These are phyloP conservation scores for Serranus cabrilla DNA, from an alignment of 2,797 vertebrate species.

Conservation along the genomic window DNA sequence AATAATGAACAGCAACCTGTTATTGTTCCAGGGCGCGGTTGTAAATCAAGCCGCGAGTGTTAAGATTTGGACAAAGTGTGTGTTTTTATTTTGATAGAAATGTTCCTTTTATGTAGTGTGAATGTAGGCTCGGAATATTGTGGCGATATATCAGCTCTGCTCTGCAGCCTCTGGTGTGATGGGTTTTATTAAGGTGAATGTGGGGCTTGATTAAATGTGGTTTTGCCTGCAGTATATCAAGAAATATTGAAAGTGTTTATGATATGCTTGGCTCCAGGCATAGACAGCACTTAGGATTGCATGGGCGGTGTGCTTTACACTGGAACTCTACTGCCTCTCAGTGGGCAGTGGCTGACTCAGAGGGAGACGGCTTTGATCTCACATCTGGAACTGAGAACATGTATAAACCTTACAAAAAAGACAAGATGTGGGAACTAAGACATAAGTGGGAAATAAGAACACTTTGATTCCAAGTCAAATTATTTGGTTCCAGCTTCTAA, in stretches of 20 bases:
- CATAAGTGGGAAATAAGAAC: neutral
- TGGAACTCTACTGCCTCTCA: slow-evolving; percentile 79
- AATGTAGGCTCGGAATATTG: slow-evolving; percentile 28
- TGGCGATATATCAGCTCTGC: slow-evolving; percentile 24
- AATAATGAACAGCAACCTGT: slow-evolving; percentile 67
- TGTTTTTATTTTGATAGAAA: slow-evolving; percentile 65
- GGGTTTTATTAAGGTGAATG: slow-evolving; percentile 40
- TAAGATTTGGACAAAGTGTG: slow-evolving; percentile 50
- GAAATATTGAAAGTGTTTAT: slow-evolving; percentile 45
- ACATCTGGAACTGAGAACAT: slow-evolving; percentile 21
- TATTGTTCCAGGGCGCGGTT: slow-evolving; percentile 49
- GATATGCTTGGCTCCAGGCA: slow-evolving; percentile 41
- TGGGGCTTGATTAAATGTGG: slow-evolving; percentile 47
- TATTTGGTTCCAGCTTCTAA: too few relatives aligned
- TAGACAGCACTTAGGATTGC: slow-evolving; percentile 10
- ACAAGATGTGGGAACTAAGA: neutral
- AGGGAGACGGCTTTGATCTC: neutral
- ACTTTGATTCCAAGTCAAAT: neutral
- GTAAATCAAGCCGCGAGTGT: slow-evolving; percentile 64
- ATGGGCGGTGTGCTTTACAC: slow-evolving; percentile 23
- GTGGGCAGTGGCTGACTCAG: slow-evolving; percentile 58
- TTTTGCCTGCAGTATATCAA: slow-evolving; percentile 43
- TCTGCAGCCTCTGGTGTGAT: slow-evolving; percentile 16
- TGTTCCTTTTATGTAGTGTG: slow-evolving; percentile 45
- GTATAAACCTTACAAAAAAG: neutral